Percentiles rank a stretch among this genome's conserved stretches.
These are phyloP conservation scores for Melanotus villosus DNA, from an alignment of 2,888 invertebrate genomes.

Conservation along the genomic window DNA sequence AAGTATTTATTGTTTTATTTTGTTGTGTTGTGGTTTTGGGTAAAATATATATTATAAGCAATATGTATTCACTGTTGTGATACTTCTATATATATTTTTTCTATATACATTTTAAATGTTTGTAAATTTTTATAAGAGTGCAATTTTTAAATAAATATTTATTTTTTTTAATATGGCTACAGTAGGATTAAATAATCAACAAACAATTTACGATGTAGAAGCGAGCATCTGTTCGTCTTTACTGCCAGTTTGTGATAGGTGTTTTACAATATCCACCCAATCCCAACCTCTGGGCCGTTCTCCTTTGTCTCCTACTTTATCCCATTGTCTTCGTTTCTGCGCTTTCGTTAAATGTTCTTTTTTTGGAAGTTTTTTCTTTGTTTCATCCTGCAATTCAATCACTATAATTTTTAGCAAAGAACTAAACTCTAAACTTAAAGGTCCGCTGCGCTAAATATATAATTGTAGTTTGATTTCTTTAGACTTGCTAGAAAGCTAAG, in stretches of 20 bases:
- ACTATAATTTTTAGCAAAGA: too few species aligned
- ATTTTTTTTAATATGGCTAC: conserved; percentile 31
- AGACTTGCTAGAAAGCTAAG: too few species aligned
- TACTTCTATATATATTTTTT: background rate
- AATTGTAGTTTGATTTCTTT: too few species aligned
- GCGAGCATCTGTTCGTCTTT: conserved; percentile 66
- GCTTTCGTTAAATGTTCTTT: conserved; percentile 92
- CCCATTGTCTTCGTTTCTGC: conserved; percentile 92
- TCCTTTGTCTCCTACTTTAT: conserved; percentile 83
- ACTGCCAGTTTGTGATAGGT: conserved; percentile 86
- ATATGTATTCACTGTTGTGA: background rate
- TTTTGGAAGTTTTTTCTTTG: conserved; percentile 75
- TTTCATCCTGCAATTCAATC: conserved; percentile 65
- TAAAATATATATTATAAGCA: too few species aligned
- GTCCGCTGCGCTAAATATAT: too few species aligned
- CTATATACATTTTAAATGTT: background rate
- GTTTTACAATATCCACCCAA: conserved; percentile 97
- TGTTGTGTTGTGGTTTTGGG: background rate
- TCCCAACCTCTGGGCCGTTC: conserved; percentile 92
- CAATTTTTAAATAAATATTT: conserved; percentile 38
- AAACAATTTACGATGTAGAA: conserved; percentile 50
- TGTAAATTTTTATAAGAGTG: conserved; percentile 31
- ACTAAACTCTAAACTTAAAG: too few species aligned
- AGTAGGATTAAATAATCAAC: conserved; percentile 21
- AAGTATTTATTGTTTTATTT: background rate